Percentiles rank a stretch among this genome's conserved stretches.
Evolutionary conservation across 2,797 vertebrate species (phyloP).

Genomic region (Alcedo quadribrachys): DNA sequence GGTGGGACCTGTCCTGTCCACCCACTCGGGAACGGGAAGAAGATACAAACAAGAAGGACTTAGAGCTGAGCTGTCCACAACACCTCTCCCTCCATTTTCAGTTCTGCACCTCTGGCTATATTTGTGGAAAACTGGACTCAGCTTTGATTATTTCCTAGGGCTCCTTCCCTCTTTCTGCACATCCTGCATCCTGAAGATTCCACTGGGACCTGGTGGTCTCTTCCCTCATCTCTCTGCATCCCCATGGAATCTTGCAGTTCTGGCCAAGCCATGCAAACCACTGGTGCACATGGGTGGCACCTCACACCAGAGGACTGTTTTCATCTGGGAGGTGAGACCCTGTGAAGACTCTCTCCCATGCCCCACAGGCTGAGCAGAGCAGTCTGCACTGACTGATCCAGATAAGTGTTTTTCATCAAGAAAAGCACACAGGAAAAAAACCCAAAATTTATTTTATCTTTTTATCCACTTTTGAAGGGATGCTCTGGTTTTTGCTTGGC

Average conservation of each 20-base stretch:
- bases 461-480: not conserved
- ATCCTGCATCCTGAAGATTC: not conserved
- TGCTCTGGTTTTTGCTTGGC: not conserved
- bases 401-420: not conserved
- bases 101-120: not conserved
- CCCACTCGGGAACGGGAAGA: not conserved
- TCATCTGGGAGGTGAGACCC: not conserved
- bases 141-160: not conserved
- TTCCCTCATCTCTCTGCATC: fast-evolving
- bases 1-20: not conserved
- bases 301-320: not conserved
- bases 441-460: not conserved
- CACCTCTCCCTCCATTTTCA: not conserved
- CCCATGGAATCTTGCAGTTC: fast-evolving
- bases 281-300: fast-evolving
- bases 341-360: not conserved
- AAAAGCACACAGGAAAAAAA: not conserved
- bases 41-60: not conserved
- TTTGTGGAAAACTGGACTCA: not conserved
- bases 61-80: not conserved
- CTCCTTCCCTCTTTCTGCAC: not conserved
- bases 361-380: fast-evolving
- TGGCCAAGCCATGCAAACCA: fast-evolving
- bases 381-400: not conserved
- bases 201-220: not conserved